These are phyloP conservation scores for Yponomeuta plumbellus DNA, from an alignment of 2,888 invertebrate genomes.

Conservation along the genomic window DNA sequence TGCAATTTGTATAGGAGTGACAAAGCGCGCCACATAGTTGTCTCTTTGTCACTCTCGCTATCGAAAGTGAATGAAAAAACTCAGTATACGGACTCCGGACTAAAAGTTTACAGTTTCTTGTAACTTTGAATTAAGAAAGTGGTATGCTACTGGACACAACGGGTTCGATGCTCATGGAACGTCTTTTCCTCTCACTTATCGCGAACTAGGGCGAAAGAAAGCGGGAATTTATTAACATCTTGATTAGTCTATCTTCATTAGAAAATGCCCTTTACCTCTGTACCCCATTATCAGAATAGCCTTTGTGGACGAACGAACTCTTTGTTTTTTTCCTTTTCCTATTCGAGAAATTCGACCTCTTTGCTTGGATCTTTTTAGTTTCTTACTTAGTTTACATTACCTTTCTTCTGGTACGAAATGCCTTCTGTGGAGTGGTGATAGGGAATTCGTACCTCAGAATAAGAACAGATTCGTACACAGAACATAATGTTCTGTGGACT, in stretches of 20 bases:
- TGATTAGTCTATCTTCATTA: constrained; percentile 46
- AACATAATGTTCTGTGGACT: too few relatives aligned
- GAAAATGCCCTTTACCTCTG: constrained; percentile 4
- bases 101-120: too few relatives aligned
- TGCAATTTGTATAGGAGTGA: too few relatives aligned
- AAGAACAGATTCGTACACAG: too few relatives aligned
- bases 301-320: not conserved
- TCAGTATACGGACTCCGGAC: too few relatives aligned
- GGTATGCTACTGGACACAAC: not conserved
- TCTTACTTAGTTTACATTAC: not conserved
- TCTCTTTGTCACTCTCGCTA: too few relatives aligned
- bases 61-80: too few relatives aligned
- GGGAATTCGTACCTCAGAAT: too few relatives aligned
- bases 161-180: not conserved
- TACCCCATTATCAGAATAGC: not conserved
- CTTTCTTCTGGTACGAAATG: too few relatives aligned
- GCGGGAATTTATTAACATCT: constrained; percentile 53
- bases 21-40: too few relatives aligned
- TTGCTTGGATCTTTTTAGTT: not conserved
- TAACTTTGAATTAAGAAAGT: too few relatives aligned
- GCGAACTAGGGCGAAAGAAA: constrained; percentile 5
- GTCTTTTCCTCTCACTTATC: constrained; percentile 8
- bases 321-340: not conserved
- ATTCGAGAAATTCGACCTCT: not conserved
- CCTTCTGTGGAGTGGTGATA: too few relatives aligned